Conservation (phyloP, 2,888 invertebrate species). For the Megaustenia siamemsis region DNA sequence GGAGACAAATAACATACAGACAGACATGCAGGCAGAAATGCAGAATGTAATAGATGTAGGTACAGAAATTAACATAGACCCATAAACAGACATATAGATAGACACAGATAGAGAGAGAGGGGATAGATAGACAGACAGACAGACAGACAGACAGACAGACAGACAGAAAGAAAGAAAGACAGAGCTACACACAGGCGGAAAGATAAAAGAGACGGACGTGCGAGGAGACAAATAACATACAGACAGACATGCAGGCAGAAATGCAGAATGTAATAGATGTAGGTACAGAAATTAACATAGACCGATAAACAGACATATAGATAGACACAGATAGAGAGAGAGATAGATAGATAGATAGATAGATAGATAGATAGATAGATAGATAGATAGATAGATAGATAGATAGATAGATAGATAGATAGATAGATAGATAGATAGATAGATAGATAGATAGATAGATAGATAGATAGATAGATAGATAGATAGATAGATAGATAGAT, state of each 20-base stretch:
- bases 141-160: too few species aligned
- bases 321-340: background rate
- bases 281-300: background rate
- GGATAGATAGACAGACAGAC: too few species aligned
- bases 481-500: background rate
- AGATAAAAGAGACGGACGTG: too few species aligned
- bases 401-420: background rate
- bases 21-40: too few species aligned
- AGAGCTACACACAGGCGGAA: background rate
- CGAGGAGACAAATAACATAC: too few species aligned
- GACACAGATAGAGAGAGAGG: background rate
- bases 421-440: background rate
- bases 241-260: too few species aligned
- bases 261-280: too few species aligned
- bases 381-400: background rate
- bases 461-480: slow-evolving; percentile 9
- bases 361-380: background rate
- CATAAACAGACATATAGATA: too few species aligned
- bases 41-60: too few species aligned
- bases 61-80: background rate
- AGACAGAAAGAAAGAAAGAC: background rate
- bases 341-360: background rate
- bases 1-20: too few species aligned
- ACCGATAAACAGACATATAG: background rate
- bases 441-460: slow-evolving; percentile 9